Evolutionary conservation across 1,140 invertebrate species (phyloP).

Genomic region (Hycleus cichorii): DNA sequence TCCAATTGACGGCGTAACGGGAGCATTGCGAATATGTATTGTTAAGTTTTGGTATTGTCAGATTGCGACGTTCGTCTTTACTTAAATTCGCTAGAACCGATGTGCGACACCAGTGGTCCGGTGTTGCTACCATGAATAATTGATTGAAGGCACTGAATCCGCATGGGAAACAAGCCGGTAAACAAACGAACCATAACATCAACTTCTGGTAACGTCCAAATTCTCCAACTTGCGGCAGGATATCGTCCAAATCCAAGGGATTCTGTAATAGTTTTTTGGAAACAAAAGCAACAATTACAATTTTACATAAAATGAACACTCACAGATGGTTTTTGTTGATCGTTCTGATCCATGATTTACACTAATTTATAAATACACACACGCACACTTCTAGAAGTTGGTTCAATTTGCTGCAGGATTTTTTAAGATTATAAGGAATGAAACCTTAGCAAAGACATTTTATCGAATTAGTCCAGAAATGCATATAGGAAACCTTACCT

Average conservation of each 20-base stretch:
- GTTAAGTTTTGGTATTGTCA: constrained; percentile 57
- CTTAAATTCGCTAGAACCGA: constrained; percentile 56
- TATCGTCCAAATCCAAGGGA: constrained; percentile 66
- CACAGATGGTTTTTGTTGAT: background rate
- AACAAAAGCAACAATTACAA: no score
- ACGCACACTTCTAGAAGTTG: no score
- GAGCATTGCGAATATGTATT: constrained; percentile 52
- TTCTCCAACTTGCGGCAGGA: constrained; percentile 77
- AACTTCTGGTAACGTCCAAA: constrained; percentile 82
- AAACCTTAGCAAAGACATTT: no score
- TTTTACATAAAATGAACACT: background rate
- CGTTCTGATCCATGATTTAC: constrained; percentile 5
- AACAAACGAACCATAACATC: constrained; percentile 75
- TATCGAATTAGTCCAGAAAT: no score
- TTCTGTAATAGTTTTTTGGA: background rate
- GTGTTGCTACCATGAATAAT: constrained; percentile 75
- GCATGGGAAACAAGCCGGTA: constrained; percentile 81
- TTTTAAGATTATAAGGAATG: no score
- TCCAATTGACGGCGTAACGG: constrained; percentile 66
- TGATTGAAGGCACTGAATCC: constrained; percentile 88
- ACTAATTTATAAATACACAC: no score
- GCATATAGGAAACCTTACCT: no score
- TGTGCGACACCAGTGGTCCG: constrained; percentile 71
- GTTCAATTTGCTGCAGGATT: no score
- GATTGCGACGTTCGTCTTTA: constrained; percentile 49